Conservation (phyloP, 2,113 vertebrate species). For the Chiloscyllium plagiosum region DNA sequence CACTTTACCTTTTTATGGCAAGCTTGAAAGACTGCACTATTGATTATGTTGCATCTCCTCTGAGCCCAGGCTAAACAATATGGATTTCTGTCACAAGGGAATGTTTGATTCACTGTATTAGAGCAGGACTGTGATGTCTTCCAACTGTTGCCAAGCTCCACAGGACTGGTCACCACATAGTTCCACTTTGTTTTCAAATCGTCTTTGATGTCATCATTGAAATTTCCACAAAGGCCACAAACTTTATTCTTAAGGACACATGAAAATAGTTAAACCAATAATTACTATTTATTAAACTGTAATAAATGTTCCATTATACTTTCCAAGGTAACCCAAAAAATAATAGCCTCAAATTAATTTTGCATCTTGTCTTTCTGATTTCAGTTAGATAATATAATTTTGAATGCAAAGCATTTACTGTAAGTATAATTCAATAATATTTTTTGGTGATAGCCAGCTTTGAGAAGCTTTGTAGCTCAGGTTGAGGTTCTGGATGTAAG, state of each 20-base stretch:
- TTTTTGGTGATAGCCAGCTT: too few relatives aligned
- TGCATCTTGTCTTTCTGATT: not conserved
- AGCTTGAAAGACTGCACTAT: constrained; percentile 35
- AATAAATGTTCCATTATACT: not conserved
- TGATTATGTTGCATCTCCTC: constrained; percentile 41
- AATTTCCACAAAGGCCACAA: constrained; percentile 45
- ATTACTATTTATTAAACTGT: not conserved
- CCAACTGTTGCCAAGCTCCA: constrained; percentile 43
- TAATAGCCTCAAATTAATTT: not conserved
- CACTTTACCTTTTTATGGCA: constrained; percentile 40
- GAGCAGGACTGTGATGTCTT: constrained; percentile 38
- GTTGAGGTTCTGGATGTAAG: too few relatives aligned
- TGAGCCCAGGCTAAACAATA: constrained; percentile 40
- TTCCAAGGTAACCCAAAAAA: not conserved
- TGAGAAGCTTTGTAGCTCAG: too few relatives aligned
- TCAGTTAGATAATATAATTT: not conserved
- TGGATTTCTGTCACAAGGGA: constrained; percentile 40
- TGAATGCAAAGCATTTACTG: not conserved
- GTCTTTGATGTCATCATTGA: constrained; percentile 39
- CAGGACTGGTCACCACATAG: constrained; percentile 27
- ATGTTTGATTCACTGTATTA: constrained; percentile 11
- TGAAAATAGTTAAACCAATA: not conserved
- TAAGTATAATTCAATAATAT: not conserved
- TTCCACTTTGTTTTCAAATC: constrained; percentile 41
- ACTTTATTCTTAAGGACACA: constrained; percentile 33